phyloP scores from a whole-genome alignment of 2,797 vertebrate species.

The Pristis pectinata region DNA sequence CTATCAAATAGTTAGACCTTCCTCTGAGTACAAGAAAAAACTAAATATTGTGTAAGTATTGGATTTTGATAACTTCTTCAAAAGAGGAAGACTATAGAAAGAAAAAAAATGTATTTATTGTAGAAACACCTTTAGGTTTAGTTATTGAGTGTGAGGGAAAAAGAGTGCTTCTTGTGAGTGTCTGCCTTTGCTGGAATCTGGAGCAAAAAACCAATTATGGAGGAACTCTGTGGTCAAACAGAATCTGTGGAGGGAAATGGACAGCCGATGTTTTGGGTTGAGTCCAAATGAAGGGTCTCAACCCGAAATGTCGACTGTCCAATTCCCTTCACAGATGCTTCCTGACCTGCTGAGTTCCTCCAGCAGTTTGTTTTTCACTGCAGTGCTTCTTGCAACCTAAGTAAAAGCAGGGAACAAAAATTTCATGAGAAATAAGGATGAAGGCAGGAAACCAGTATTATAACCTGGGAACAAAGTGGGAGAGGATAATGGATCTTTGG shows the following conservation, averaged over 20 bases:
- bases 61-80: neutral
- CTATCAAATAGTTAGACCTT: neutral
- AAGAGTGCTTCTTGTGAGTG: no score
- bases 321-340: no score
- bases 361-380: neutral
- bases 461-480: neutral
- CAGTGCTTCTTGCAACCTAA: neutral
- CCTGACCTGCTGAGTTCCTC: no score
- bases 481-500: neutral
- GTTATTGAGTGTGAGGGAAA: neutral
- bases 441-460: neutral
- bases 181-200: no score
- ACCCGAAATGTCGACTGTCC: no score
- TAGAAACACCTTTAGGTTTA: neutral
- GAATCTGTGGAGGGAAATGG: no score
- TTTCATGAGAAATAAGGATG: neutral
- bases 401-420: neutral
- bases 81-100: neutral
- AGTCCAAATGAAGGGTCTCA: no score
- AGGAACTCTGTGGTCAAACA: no score
- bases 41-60: neutral
- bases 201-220: no score
- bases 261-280: no score
- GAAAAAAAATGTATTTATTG: neutral
- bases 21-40: neutral